Conservation (phyloP, 1,140 invertebrate genomes). For the Thalassaphorura encarpata region DNA sequence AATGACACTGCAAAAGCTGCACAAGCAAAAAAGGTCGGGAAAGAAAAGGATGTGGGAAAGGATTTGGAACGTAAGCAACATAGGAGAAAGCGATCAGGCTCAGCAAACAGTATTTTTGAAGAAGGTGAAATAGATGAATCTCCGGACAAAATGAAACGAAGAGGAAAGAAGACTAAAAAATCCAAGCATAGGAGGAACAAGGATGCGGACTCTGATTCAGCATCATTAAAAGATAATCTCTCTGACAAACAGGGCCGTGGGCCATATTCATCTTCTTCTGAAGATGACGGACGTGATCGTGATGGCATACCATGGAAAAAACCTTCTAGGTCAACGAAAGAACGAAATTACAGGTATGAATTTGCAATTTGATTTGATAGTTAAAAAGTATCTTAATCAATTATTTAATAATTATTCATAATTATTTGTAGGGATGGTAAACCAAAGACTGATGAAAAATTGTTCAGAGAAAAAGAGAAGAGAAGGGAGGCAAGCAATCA, state of each 20-base stretch:
- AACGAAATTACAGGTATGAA: conserved; percentile 54
- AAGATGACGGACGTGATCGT: conserved; percentile 33
- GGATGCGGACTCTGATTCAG: conserved; percentile 7
- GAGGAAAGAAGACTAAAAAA: conserved; percentile 36
- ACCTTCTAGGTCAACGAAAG: conserved; percentile 63
- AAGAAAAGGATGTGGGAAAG: conserved; percentile 6
- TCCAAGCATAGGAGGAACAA: conserved; percentile 20
- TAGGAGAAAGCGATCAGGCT: conserved; percentile 12
- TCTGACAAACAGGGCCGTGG: conserved; percentile 28
- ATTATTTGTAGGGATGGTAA: conserved; percentile 49
- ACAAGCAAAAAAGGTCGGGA: background rate
- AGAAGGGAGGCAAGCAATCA: no score
- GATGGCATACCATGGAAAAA: conserved; percentile 71
- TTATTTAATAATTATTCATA: no score
- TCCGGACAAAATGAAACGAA: conserved; percentile 35
- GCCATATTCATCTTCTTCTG: conserved; percentile 26
- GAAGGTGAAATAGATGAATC: conserved; percentile 47
- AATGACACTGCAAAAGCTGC: no score
- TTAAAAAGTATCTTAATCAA: no score
- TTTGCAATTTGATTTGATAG: background rate
- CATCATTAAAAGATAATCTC: conserved; percentile 23
- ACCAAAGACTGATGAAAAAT: conserved; percentile 34
- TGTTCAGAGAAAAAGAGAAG: conserved; percentile 31
- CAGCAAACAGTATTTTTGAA: conserved; percentile 37
- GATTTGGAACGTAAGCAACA: background rate